Evolutionary conservation across 1,140 invertebrate species (phyloP).

Genomic region (Sitodiplosis mosellana): DNA sequence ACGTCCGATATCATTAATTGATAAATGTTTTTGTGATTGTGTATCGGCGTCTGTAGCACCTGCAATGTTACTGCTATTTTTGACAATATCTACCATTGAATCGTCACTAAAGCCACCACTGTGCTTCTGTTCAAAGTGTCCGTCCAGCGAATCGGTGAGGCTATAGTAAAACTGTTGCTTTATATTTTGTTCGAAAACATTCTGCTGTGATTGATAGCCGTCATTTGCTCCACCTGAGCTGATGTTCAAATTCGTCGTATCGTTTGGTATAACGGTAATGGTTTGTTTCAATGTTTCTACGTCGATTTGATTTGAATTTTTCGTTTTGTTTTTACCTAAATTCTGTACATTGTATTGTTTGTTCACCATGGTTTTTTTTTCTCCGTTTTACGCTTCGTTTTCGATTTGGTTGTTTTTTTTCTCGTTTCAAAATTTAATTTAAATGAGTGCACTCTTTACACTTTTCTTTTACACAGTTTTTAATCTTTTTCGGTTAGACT

Average conservation of each 20-base stretch:
- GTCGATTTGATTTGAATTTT: neutral
- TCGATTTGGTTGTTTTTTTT: too few species aligned
- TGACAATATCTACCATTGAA: too few species aligned
- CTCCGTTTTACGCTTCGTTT: too few species aligned
- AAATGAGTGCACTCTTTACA: too few species aligned
- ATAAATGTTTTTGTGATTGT: neutral
- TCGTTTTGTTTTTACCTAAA: neutral
- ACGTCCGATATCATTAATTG: conserved; percentile 3
- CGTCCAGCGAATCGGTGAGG: neutral
- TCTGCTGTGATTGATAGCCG: neutral
- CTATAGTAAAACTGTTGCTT: neutral
- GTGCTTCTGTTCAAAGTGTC: neutral
- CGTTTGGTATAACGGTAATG: neutral
- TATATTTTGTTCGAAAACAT: neutral
- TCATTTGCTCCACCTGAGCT: neutral
- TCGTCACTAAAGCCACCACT: neutral
- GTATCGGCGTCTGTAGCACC: too few species aligned
- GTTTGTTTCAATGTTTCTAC: neutral
- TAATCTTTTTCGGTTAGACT: too few species aligned
- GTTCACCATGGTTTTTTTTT: conserved; percentile 1
- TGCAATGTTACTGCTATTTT: neutral
- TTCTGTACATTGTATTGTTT: conserved; percentile 2
- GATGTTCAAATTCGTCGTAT: neutral
- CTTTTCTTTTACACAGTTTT: too few species aligned
- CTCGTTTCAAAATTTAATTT: too few species aligned